Evolutionary conservation across 2,113 vertebrate species (phyloP), one percentile per base, ranked within the genome.

Genomic region (Picathartes gymnocephalus): DNA sequence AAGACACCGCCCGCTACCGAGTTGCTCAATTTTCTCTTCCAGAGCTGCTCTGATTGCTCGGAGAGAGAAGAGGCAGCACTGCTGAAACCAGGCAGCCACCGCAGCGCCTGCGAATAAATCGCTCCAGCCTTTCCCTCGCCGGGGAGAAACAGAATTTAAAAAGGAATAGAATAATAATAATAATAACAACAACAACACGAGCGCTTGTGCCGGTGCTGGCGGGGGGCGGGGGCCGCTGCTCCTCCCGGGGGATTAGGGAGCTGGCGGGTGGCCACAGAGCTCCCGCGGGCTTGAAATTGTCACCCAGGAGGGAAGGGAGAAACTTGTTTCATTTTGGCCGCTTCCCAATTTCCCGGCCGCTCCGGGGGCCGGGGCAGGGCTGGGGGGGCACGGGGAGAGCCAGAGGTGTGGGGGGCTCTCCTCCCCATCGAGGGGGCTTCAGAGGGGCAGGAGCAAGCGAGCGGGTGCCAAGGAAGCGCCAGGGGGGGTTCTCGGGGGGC

Each of bases 301-400:
- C 94, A 91, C 83, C 68, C 79, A 4, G 86, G 91, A 93, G 86
- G 71, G 48, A 71, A 92, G 71, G 57, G 60, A 31, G 47, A 48
- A 88, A 95, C 91, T 90, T 57, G 95, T 95, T 79, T 93, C 80
- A 81, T 94, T 88, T 73, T 83, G 84, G 93, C 94, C 2, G 0
- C 7, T 86, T 73, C 92, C 86, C 79, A 89, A 83, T 91, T 94
- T 94, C 77, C 48, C n/a, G 10, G 69, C 20, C 42, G 9, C 87
- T 72, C 84, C 2, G 2, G 68, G 79, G 54, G 68, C 24, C 27
- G 28, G 35, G 7, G 72, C 2, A 7, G 44, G 47, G 47, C 24
- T 23, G 19, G 7, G 24, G 39, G 21, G 2, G 15, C 1, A 0
- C 15, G 28, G 54, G 45, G 15, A 37, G 8, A 39, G 60, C 7